Evolutionary conservation across 2,888 invertebrate species (phyloP).

Genomic region (Hesperia comma): DNA sequence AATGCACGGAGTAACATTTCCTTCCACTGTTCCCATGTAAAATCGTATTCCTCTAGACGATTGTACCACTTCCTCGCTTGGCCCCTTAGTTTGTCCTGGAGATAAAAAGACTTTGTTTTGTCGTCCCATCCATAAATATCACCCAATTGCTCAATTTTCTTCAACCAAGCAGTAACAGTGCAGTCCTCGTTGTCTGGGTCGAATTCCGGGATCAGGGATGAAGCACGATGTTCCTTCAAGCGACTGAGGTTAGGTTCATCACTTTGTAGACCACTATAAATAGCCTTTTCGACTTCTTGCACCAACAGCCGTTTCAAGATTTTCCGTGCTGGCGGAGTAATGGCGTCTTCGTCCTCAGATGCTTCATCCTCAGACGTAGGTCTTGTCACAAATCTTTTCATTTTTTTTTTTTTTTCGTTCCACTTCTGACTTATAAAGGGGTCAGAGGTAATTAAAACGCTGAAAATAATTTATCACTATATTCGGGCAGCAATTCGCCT

Average conservation of each 20-base stretch:
- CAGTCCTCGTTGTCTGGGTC: conserved; percentile 42
- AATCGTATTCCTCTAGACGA: conserved; percentile 47
- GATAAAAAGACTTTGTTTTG: conserved; percentile 41
- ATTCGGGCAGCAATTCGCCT: too few species aligned
- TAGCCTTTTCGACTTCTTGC: conserved; percentile 3
- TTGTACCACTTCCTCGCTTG: conserved; percentile 47
- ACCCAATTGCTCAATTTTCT: conserved; percentile 43
- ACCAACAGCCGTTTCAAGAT: conserved; percentile 6
- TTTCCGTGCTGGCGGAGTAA: conserved; percentile 13
- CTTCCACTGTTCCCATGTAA: conserved; percentile 49
- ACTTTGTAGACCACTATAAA: conserved; percentile 2
- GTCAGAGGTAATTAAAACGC: too few species aligned
- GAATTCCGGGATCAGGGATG: conserved; percentile 19
- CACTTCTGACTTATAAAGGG: too few species aligned
- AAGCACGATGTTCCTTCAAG: conserved; percentile 31
- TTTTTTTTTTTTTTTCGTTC: background rate
- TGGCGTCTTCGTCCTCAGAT: conserved; percentile 9
- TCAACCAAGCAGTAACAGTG: conserved; percentile 39
- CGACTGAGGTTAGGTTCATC: background rate
- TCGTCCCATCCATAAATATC: conserved; percentile 47
- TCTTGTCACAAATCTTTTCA: conserved; percentile 20
- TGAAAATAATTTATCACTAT: too few species aligned
- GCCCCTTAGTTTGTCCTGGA: conserved; percentile 46
- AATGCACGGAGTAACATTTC: conserved; percentile 45
- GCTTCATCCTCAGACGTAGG: conserved; percentile 16